Base-by-base conservation (phyloP, 2,797 vertebrate species). In the Tinamus major region DNA sequence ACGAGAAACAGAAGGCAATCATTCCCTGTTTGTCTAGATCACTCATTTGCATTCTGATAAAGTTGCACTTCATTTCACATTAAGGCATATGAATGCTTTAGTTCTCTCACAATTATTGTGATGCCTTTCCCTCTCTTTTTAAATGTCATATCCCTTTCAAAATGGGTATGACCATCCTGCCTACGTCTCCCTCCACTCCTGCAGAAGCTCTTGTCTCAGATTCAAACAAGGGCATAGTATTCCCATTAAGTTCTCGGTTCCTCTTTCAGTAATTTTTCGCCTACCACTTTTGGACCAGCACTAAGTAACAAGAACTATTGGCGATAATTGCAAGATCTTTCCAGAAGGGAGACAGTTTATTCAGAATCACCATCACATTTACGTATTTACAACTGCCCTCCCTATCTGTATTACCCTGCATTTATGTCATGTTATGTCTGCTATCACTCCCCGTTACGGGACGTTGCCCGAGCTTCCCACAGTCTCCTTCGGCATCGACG, bases 351-450 rank as follows among this genome's bases (percentile, higher is more conserved):
- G 27, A 91, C 67, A 85, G 71, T 71, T 92, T 85, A 70, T 79
- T 94, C 69, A 59, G n/a, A 86, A 91, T 8, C 15, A 75, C 41
- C 31, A 26, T 14, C 56, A 59, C 56, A 68, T 81, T 19, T 61
- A 26, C 49, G 48, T 91, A 86, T 74, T 70, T 46, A 79, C 23
- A 62, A 16, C 85, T 79, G 59, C 90, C 95, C 76, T 80, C 93
- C 91, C 16, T 3, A 44, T 84, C 86, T 76, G 42, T 48, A 39
- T 44, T 69, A 76, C 42, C 44, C 80, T 35, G 56, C 46, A 44
- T 80, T 81, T 93, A 65, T 49, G 48, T 16, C 67, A 19, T 65
- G 65, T 91, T 96, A 84, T 93, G 93, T 92, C 91, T 94, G 93
- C 74, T 82, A 70, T 76, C 67, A 88, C 93, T 79, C 80, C 77